A percentile compares a stretch with the other conserved stretches of the same genome.
Conservation (phyloP, 2,113 vertebrate species). For the Numenius arquata region DNA sequence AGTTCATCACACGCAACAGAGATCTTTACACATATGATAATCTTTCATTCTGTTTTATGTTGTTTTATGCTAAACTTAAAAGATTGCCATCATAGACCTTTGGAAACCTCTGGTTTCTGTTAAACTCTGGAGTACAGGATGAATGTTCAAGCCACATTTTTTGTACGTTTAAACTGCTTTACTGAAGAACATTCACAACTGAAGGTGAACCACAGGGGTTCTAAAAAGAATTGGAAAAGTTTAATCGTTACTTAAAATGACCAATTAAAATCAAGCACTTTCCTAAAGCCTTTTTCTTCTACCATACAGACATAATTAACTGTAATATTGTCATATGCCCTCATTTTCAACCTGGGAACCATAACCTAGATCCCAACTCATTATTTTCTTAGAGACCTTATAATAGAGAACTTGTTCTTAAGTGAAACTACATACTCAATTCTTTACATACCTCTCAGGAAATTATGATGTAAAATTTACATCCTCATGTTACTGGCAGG, state of each 20-base stretch:
- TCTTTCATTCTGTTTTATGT: constrained; percentile 36
- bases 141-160: not conserved
- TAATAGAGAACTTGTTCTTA: not conserved
- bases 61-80: constrained; percentile 11
- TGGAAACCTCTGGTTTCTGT: not conserved
- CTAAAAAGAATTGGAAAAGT: not conserved
- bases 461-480: not conserved
- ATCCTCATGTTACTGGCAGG: not conserved
- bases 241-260: constrained; percentile 1
- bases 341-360: not conserved
- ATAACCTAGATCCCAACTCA: not conserved
- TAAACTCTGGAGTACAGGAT: not conserved
- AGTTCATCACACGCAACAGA: not conserved
- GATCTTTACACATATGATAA: not conserved
- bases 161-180: not conserved
- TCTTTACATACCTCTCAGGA: not conserved
- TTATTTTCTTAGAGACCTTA: not conserved
- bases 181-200: not conserved
- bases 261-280: not conserved
- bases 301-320: not conserved
- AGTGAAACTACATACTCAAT: not conserved
- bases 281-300: not conserved
- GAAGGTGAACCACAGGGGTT: not conserved
- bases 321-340: not conserved
- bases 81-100: not conserved